phyloP scores from a whole-genome alignment of 2,113 vertebrate genomes.

The Hystrix brachyura region DNA sequence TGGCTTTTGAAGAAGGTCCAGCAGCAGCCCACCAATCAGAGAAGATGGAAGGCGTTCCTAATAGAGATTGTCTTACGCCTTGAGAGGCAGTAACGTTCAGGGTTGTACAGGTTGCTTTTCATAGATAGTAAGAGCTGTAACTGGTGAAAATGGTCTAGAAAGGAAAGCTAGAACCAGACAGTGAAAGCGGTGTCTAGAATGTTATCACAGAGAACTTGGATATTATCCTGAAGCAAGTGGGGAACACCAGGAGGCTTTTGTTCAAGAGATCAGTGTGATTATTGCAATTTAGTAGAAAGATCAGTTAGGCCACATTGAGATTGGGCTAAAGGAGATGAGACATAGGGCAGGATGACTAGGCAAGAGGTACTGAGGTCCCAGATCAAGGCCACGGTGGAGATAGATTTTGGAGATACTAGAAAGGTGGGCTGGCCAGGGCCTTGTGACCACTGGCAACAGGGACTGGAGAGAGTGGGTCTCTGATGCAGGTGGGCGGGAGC shows the following conservation, averaged over 20 bases:
- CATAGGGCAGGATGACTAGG: background rate
- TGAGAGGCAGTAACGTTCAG: background rate
- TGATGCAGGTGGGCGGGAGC: background rate
- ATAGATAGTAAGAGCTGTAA: constrained; percentile 4
- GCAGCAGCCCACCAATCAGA: constrained; percentile 6
- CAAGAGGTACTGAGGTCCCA: background rate
- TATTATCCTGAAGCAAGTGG: background rate
- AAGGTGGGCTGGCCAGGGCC: background rate
- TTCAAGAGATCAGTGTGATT: background rate
- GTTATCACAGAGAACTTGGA: background rate
- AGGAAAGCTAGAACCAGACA: background rate
- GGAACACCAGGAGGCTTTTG: constrained; percentile 1
- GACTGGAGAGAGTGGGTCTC: background rate
- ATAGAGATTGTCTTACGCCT: background rate
- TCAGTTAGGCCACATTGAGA: background rate
- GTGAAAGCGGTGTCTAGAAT: background rate
- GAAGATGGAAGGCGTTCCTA: constrained; percentile 18
- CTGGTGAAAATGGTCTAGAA: constrained; percentile 32
- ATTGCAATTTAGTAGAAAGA: constrained; percentile 6
- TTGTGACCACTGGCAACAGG: background rate
- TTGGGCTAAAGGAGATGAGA: background rate
- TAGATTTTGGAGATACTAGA: background rate
- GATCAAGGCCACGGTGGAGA: background rate
- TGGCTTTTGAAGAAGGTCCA: constrained; percentile 50
- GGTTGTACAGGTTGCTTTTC: background rate